A percentile compares a stretch with the other conserved stretches of the same genome.
Conservation (phyloP, 2,888 invertebrate species). For the Thumatha senex region DNA sequence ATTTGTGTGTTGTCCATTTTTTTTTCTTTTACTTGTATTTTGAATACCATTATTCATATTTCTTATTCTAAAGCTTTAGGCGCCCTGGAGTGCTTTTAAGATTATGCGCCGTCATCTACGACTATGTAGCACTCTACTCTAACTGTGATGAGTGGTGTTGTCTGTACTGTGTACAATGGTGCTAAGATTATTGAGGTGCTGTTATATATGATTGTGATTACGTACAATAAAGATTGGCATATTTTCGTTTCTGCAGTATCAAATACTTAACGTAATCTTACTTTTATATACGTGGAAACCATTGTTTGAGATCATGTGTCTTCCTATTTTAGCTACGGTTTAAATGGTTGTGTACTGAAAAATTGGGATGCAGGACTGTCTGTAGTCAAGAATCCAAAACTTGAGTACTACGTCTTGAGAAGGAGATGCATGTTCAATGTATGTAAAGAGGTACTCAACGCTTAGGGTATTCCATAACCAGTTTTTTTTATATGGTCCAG, state of each 20-base stretch:
- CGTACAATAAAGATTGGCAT: not conserved
- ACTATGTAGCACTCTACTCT: constrained; percentile 5
- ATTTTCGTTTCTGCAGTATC: not conserved
- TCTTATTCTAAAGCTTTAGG: constrained; percentile 17
- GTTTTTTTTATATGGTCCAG: too few species aligned
- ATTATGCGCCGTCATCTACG: constrained; percentile 26
- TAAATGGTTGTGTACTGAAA: too few species aligned
- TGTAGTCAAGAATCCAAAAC: too few species aligned
- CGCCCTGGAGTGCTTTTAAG: constrained; percentile 20
- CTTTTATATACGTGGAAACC: too few species aligned
- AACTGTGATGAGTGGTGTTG: constrained; percentile 19
- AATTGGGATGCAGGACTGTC: too few species aligned
- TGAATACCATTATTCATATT: constrained; percentile 24
- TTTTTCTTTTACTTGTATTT: constrained; percentile 59
- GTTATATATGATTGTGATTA: not conserved
- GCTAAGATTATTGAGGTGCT: constrained; percentile 3
- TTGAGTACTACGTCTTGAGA: too few species aligned
- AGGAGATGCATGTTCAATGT: too few species aligned
- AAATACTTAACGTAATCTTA: too few species aligned
- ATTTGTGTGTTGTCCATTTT: constrained; percentile 38
- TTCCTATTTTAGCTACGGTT: too few species aligned
- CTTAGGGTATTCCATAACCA: too few species aligned
- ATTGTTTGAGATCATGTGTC: too few species aligned
- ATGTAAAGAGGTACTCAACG: too few species aligned
- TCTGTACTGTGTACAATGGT: constrained; percentile 18